A percentile compares a stretch with the other conserved stretches of the same genome.
These are phyloP conservation scores for Acanthaster planci DNA, from an alignment of 35 echinoderm and acorn worm genomes.

Conservation along the genomic window DNA sequence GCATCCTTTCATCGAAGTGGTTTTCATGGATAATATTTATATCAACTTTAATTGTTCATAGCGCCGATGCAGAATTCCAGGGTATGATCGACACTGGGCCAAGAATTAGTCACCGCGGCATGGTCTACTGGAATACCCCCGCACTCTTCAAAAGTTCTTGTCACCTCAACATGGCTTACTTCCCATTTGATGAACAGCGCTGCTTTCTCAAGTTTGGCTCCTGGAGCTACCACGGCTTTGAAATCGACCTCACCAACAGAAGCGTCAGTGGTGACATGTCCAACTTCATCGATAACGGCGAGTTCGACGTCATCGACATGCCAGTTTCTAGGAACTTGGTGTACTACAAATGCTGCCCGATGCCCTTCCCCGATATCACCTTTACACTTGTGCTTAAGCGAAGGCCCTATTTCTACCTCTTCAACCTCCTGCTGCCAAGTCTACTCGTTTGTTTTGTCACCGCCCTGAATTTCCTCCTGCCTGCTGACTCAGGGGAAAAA, in stretches of 20 bases:
- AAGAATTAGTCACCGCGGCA: neutral
- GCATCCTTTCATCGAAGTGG: too few species aligned
- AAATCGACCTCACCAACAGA: neutral
- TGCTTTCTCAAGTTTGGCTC: slow-evolving; percentile 50
- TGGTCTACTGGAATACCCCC: slow-evolving; percentile 49
- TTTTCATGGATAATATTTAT: too few species aligned
- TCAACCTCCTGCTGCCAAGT: slow-evolving; percentile 81
- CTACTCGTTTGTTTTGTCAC: slow-evolving; percentile 66
- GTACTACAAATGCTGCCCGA: slow-evolving; percentile 56
- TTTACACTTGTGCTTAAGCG: slow-evolving; percentile 64
- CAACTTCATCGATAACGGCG: neutral
- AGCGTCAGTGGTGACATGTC: neutral
- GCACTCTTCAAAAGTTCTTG: slow-evolving; percentile 52
- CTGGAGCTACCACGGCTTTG: slow-evolving; percentile 41
- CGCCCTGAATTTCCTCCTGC: neutral
- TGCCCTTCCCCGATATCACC: slow-evolving; percentile 49
- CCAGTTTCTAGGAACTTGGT: slow-evolving; percentile 36
- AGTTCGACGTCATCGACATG: neutral
- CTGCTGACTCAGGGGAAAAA: slow-evolving; percentile 22
- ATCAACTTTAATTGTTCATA: neutral
- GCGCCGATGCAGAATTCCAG: slow-evolving; percentile 41
- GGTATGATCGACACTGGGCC: neutral
- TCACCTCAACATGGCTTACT: slow-evolving; percentile 48
- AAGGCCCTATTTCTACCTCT: slow-evolving; percentile 69
- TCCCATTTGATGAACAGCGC: slow-evolving; percentile 51